Percentiles rank a stretch among this genome's conserved stretches.
These are phyloP conservation scores for Chiridota heheva DNA, from an alignment of 35 echinoderm and acorn worm species.

Conservation along the genomic window DNA sequence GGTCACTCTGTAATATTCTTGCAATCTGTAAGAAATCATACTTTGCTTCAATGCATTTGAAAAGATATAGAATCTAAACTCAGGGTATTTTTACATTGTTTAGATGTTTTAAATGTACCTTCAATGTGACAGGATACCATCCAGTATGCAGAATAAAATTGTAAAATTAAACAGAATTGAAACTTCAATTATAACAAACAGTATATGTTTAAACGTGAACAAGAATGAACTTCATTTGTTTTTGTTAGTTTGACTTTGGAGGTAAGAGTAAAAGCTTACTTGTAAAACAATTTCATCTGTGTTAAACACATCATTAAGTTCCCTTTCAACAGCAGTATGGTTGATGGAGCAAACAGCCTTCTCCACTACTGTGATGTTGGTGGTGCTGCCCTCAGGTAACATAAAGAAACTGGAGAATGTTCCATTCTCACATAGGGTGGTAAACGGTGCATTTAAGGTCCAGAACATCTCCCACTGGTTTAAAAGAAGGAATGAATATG, in stretches of 20 bases:
- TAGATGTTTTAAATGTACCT: too few species aligned
- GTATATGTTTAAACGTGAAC: too few species aligned
- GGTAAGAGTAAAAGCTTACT: constrained; percentile 4
- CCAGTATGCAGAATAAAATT: too few species aligned
- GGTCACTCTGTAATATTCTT: constrained; percentile 33
- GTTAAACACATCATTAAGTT: constrained; percentile 27
- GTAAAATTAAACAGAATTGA: too few species aligned
- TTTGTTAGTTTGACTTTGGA: too few species aligned
- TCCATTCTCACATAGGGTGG: not conserved
- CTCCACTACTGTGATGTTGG: constrained; percentile 6
- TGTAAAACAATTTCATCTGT: not conserved
- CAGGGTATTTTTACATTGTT: too few species aligned
- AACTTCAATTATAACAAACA: too few species aligned
- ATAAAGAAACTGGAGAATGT: not conserved
- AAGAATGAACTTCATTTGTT: too few species aligned
- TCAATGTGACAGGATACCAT: too few species aligned
- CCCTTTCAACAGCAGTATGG: not conserved
- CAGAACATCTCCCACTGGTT: constrained; percentile 38
- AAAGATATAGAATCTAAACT: too few species aligned
- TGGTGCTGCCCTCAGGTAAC: not conserved
- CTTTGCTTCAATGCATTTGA: too few species aligned
- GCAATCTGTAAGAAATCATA: constrained; percentile 41
- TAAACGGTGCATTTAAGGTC: constrained; percentile 1
- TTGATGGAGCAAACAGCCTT: constrained; percentile 18
- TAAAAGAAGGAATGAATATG: too few species aligned